A percentile compares a stretch with the other conserved stretches of the same genome.
These are phyloP conservation scores for Amaurobius ferox DNA, from an alignment of 2,888 invertebrate species.

Conservation along the genomic window DNA sequence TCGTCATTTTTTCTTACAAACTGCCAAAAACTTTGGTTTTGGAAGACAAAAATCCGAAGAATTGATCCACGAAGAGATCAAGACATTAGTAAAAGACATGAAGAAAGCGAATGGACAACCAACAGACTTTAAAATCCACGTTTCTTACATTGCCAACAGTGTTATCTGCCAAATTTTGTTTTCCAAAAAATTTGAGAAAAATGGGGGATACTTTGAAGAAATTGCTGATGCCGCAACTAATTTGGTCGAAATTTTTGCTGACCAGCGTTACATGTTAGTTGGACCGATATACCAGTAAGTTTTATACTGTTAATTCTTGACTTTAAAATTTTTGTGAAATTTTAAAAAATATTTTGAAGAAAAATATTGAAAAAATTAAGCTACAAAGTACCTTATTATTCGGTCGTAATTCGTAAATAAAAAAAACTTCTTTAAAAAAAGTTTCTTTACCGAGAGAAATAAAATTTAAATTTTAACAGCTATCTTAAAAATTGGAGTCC, in stretches of 20 bases:
- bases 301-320: no score
- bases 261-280: neutral
- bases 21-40: slow-evolving; percentile 81
- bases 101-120: slow-evolving; percentile 35
- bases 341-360: no score
- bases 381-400: no score
- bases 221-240: neutral
- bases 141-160: slow-evolving; percentile 77
- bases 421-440: no score
- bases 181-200: slow-evolving; percentile 18
- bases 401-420: no score
- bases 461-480: no score
- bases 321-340: no score
- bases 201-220: slow-evolving; percentile 7
- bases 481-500: no score
- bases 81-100: slow-evolving; percentile 23
- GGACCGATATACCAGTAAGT: slow-evolving; percentile 8
- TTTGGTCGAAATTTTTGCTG: neutral
- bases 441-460: no score
- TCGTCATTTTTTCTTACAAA: slow-evolving; percentile 83
- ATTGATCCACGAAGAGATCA: slow-evolving; percentile 34
- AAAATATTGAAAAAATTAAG: no score
- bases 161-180: slow-evolving; percentile 45
- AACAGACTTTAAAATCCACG: slow-evolving; percentile 79
- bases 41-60: slow-evolving; percentile 57